These are phyloP conservation scores for Peromyscus maniculatus DNA, from an alignment of 2,113 vertebrate species.

Conservation along the genomic window DNA sequence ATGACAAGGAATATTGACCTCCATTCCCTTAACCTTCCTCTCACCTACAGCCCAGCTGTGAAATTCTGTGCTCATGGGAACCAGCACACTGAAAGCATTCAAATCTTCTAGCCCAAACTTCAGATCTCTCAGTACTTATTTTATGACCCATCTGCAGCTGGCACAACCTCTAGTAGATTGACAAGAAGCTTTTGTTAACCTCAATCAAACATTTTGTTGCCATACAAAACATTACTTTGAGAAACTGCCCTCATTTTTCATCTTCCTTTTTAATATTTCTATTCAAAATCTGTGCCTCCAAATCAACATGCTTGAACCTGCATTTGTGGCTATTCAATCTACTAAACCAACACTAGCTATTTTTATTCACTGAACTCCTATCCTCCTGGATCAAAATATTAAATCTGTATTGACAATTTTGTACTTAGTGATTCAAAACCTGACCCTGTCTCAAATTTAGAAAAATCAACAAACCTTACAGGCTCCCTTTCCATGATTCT, in stretches of 20 bases:
- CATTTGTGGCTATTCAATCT: not conserved
- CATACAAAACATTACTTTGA: not conserved
- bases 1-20: not conserved
- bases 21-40: not conserved
- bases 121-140: not conserved
- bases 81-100: not conserved
- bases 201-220: not conserved
- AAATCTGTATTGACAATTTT: constrained; percentile 38
- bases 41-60: not conserved
- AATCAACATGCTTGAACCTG: not conserved
- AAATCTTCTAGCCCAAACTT: not conserved
- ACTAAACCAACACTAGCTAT: not conserved
- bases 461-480: not conserved
- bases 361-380: constrained; percentile 42
- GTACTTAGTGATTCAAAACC: not conserved
- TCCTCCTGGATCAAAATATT: constrained; percentile 19
- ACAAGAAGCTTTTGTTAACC: not conserved
- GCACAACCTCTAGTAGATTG: not conserved
- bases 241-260: constrained; percentile 8
- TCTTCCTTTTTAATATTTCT: not conserved
- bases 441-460: not conserved
- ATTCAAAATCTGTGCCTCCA: not conserved
- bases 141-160: not conserved
- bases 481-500: not conserved
- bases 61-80: not conserved